Evolutionary conservation across 64 coral and sea anemone species (phyloP), one percentile per base, ranked within the genome.

Genomic region (Actinia tenebrosa): DNA sequence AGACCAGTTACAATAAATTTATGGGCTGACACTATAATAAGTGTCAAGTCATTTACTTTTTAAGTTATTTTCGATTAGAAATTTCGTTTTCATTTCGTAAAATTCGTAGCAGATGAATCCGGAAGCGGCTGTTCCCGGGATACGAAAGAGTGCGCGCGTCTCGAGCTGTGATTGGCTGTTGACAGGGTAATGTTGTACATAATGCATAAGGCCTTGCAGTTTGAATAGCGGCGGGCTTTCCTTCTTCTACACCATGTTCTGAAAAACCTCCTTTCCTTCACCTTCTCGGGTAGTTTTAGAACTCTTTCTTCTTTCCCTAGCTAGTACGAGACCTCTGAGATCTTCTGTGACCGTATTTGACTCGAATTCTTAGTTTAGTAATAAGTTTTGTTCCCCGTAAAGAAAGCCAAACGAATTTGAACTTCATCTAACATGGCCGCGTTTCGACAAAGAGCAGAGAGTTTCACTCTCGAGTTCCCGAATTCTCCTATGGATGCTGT

Each of bases 81-180:
- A 75, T 75, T 75, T 75, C 69, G 26, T 75, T 75, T 75, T 75
- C 69, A 25, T 75, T 43, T 75, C n/a, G 4, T 66, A 20, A 75
- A 30, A 75, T 15, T 75, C 25, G 63, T 66, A 44, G 26, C 26
- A 42, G 27, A 79, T n/a, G 20, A 45, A 53, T 44, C 79, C 79
- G 44, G 50, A 81, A 81, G 79, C 53, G 44, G 6, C 79, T 44
- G 79, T 89, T 96, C 94, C 94, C 91, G 79, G 91, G 94, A 90
- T 92, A 87, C 79, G 83, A 87, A 84, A 90, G 80, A 87, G 85
- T 93, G 84, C 52, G 88, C 85, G 89, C 85, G 64, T 84, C 84
- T 72, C 82, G 84, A 66, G 75, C 80, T 86, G 79, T 96, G 94
- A 96, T 96, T 96, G 94, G 94, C 71, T 96, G 84, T 55, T 66